Evolutionary conservation across 2,797 vertebrate species (phyloP), one percentile per base, ranked within the genome.

Genomic region (Spondyliosoma cantharus): DNA sequence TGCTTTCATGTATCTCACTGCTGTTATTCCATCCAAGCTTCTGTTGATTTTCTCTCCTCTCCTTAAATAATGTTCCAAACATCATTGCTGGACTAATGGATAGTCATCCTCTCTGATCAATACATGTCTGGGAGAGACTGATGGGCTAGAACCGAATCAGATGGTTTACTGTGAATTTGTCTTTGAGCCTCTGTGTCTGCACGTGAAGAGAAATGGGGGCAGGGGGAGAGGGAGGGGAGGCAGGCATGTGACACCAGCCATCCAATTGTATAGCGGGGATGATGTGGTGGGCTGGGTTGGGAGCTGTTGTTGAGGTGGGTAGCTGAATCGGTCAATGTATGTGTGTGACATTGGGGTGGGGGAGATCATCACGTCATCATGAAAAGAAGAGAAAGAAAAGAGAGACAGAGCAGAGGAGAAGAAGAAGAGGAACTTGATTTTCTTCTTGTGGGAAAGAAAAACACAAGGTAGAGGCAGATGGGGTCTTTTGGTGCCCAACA

Each of bases 161-260:
- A 68, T 27, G 57, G 48, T 53, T 73, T 67, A 77, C 68, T 5
- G 53, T 82, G 76, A 75, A 75, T 85, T 81, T 76, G 67, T 81
- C 62, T 85, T 56, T 69, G 20, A 83, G 77, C 62, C 48, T 74
- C 64, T 61, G 74, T 71, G 60, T 74, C 74, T 84, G 71, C 90
- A 93, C 82, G 86, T 89, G 89, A 91, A 82, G 68, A 56, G 78
- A 86, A 70, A 62, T 17, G 3, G 50, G 70, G 71, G 74, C 59
- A 37, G 4, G 79, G 83, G 72, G n/a, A 45, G 52, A 22, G 43
- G 37, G 29, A 29, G 29, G 64, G 29, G 74, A 43, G 24, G 24
- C 4, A 5, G 78, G 76, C 92, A 92, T 70, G 84, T 90, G 93
- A 89, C 78, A 62, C 0, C 6, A 53, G 67, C 67, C 57, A 32